Evolutionary conservation across 2,113 vertebrate species (phyloP).

Genomic region (Pterocles burchelli): DNA sequence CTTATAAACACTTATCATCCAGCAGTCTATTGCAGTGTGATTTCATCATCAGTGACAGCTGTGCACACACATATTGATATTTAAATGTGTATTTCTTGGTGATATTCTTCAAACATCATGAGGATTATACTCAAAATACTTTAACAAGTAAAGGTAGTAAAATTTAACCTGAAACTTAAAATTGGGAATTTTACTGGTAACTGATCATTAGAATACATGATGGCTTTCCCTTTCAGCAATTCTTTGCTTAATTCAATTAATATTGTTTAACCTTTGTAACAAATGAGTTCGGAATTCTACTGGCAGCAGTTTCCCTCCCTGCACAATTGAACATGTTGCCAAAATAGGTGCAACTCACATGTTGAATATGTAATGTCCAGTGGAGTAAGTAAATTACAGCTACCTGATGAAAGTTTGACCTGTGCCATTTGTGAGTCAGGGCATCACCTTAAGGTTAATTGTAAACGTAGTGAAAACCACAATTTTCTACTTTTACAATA

Average conservation of each 20-base stretch:
- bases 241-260: neutral
- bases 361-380: neutral
- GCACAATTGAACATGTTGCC: neutral
- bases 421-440: neutral
- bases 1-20: neutral
- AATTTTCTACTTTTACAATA: neutral
- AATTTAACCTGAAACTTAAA: neutral
- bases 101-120: neutral
- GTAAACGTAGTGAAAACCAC: rapidly evolving
- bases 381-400: neutral
- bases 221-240: neutral
- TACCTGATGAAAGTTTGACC: neutral
- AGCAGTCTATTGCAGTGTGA: neutral
- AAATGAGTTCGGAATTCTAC: neutral
- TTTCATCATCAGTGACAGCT: neutral
- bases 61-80: neutral
- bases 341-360: neutral
- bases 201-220: neutral
- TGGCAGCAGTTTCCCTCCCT: neutral
- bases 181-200: neutral
- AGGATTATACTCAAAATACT: neutral
- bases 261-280: neutral
- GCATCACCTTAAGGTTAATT: neutral
- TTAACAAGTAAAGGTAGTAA: neutral
- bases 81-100: neutral